Percentiles rank a stretch among this genome's conserved stretches.
Conservation (phyloP, 2,888 invertebrate species). For the Biston betularia region DNA sequence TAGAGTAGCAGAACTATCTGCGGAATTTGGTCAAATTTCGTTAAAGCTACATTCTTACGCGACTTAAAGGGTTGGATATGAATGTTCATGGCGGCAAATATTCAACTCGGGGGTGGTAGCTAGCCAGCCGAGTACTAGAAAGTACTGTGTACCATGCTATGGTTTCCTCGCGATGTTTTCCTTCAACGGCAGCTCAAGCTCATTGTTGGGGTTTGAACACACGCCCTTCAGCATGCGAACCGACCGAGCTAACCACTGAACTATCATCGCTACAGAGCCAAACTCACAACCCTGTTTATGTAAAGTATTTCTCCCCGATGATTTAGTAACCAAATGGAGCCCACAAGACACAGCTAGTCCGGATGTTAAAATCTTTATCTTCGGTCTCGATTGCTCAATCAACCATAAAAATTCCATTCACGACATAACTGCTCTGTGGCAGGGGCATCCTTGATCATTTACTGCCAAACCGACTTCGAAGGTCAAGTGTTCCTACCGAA, state of each 20-base stretch:
- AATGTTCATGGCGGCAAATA: too few species aligned
- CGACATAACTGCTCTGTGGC: neutral
- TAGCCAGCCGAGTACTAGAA: too few species aligned
- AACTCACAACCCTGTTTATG: too few species aligned
- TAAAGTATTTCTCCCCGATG: too few species aligned
- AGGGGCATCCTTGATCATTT: constrained; percentile 3
- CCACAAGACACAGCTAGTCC: neutral
- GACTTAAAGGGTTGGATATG: neutral
- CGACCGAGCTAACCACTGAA: too few species aligned
- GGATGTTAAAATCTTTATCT: constrained; percentile 5
- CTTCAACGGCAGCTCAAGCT: too few species aligned
- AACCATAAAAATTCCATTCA: constrained; percentile 7
- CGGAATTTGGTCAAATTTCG: constrained; percentile 24
- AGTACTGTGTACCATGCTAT: too few species aligned
- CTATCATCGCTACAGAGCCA: too few species aligned
- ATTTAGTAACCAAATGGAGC: neutral
- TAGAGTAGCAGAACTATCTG: constrained; percentile 27
- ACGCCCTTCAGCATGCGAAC: too few species aligned
- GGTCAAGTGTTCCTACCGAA: constrained; percentile 11
- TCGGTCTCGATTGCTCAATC: constrained; percentile 6
- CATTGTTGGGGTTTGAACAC: too few species aligned
- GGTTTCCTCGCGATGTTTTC: too few species aligned
- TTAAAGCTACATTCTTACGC: constrained; percentile 19
- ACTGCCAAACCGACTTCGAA: constrained; percentile 9
- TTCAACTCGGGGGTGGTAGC: too few species aligned